These are phyloP conservation scores for Phodopus roborovskii DNA, from an alignment of 2,113 vertebrate genomes.

Conservation along the genomic window DNA sequence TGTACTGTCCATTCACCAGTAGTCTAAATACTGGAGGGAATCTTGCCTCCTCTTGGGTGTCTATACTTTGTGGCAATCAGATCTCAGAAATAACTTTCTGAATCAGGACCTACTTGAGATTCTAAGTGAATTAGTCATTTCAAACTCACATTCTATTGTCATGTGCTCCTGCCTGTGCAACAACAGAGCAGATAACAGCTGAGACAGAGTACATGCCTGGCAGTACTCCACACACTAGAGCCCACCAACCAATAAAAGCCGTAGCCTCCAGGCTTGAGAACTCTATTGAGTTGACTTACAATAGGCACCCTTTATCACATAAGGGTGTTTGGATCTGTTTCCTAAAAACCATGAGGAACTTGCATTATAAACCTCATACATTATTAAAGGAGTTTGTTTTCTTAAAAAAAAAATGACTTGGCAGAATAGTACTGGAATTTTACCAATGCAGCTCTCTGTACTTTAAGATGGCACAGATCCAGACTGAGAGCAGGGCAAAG, in stretches of 20 bases:
- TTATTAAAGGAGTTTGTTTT: conserved; percentile 72
- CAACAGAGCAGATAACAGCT: not conserved
- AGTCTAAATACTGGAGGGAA: not conserved
- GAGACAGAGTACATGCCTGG: not conserved
- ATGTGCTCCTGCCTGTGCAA: not conserved
- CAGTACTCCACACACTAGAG: not conserved
- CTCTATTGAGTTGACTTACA: conserved; percentile 58
- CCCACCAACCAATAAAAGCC: conserved; percentile 43
- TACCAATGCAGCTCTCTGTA: conserved; percentile 67
- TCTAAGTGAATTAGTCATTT: conserved; percentile 49
- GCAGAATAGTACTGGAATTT: conserved; percentile 62
- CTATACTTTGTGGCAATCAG: not conserved
- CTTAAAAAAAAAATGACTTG: conserved; percentile 39
- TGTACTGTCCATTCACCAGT: not conserved
- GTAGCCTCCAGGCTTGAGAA: conserved; percentile 36
- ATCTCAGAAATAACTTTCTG: conserved; percentile 44
- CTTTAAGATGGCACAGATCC: conserved; percentile 66
- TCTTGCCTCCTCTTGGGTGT: not conserved
- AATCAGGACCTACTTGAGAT: conserved; percentile 41
- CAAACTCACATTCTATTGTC: not conserved
- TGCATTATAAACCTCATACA: conserved; percentile 70
- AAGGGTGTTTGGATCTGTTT: conserved; percentile 61
- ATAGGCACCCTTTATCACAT: conserved; percentile 63
- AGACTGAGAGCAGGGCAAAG: conserved; percentile 43
- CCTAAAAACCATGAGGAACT: conserved; percentile 57